A percentile compares a stretch with the other conserved stretches of the same genome.
phyloP scores from a whole-genome alignment of 1,140 invertebrate genomes.

The Drosophila pandora region DNA sequence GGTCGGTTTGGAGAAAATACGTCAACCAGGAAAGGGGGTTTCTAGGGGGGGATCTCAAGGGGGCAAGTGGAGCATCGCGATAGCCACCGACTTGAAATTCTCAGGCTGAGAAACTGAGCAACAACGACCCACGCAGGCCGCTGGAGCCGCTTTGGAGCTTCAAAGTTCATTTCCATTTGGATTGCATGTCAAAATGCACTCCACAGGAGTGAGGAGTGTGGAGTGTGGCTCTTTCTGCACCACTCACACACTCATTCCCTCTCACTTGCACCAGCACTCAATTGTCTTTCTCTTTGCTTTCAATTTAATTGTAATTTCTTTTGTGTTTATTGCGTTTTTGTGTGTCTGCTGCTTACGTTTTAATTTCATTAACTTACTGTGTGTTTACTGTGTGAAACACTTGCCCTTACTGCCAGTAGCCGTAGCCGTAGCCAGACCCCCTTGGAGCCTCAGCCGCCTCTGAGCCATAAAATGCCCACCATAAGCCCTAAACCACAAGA shows the following conservation, averaged over 20 bases:
- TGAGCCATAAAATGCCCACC: constrained; percentile 57
- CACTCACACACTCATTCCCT: background rate
- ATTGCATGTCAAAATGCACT: constrained; percentile 66
- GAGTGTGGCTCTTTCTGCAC: constrained; percentile 31
- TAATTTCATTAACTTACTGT: constrained; percentile 74
- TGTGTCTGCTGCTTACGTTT: constrained; percentile 74
- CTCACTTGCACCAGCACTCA: background rate
- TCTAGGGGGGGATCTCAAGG: background rate
- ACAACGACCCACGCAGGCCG: constrained; percentile 60
- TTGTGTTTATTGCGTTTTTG: constrained; percentile 77
- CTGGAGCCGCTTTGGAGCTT: constrained; percentile 18
- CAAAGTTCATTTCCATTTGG: constrained; percentile 77
- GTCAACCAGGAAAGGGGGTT: background rate
- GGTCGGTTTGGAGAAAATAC: background rate
- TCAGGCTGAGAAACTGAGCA: constrained; percentile 38
- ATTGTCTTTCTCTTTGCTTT: constrained; percentile 60
- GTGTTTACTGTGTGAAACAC: constrained; percentile 79
- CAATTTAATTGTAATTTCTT: constrained; percentile 82
- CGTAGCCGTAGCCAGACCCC: background rate
- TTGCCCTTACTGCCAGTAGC: constrained; percentile 38
- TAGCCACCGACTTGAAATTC: constrained; percentile 52
- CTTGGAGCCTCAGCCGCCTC: constrained; percentile 1
- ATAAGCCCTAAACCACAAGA: constrained; percentile 66
- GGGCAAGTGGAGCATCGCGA: constrained; percentile 74
- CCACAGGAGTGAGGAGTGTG: constrained; percentile 7